Conservation (phyloP, 2,797 vertebrate genomes). For the Anguilla megastoma region DNA sequence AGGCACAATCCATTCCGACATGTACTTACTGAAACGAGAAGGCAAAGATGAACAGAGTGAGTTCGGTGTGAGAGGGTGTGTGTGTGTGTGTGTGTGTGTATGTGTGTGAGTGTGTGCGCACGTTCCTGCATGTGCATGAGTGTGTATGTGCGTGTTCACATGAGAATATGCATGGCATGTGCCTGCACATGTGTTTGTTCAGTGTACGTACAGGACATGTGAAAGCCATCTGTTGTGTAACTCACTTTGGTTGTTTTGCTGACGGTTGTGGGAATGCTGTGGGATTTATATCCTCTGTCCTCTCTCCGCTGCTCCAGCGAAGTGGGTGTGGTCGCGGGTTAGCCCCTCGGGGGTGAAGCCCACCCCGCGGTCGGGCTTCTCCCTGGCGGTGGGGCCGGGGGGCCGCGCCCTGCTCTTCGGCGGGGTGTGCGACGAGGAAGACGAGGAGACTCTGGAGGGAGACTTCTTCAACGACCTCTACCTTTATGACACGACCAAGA, state of each 20-base stretch:
- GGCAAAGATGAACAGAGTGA: slow-evolving; percentile 73
- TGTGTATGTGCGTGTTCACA: not conserved
- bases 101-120: not conserved
- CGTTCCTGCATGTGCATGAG: not conserved
- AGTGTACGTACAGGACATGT: not conserved
- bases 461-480: slow-evolving; percentile 91
- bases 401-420: slow-evolving; percentile 86
- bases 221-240: not conserved
- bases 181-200: not conserved
- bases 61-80: not conserved
- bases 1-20: slow-evolving; percentile 89
- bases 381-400: slow-evolving; percentile 71
- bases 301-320: slow-evolving; percentile 69
- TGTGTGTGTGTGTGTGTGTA: not conserved
- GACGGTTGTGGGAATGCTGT: not conserved
- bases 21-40: slow-evolving; percentile 86
- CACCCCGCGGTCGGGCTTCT: slow-evolving; percentile 84
- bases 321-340: slow-evolving; percentile 84
- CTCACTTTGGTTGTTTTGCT: not conserved
- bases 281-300: not conserved
- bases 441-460: slow-evolving; percentile 89
- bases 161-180: not conserved
- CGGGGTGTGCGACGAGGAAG: slow-evolving; percentile 91
- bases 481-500: slow-evolving; percentile 81
- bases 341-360: slow-evolving; percentile 85